Conservation (phyloP, 2,113 vertebrate genomes). For the Serilophus lunatus region DNA sequence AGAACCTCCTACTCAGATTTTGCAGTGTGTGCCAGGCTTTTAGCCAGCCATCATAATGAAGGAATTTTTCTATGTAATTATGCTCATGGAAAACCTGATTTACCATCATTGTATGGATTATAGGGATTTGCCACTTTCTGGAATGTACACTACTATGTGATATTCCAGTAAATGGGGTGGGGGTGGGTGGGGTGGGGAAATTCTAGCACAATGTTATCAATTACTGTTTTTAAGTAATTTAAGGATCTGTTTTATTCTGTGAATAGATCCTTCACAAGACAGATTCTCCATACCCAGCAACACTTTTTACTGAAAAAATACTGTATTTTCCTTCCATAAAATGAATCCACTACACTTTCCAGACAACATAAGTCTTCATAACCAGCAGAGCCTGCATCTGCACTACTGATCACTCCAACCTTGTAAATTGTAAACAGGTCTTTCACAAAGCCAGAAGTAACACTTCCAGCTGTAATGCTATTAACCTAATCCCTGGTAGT, state of each 20-base stretch:
- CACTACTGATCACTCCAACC: constrained; percentile 62
- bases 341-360: neutral
- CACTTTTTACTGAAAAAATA: neutral
- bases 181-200: neutral
- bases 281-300: constrained; percentile 20
- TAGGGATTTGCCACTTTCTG: neutral
- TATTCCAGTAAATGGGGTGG: neutral
- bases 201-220: neutral
- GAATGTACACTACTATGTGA: neutral
- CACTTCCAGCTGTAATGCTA: constrained; percentile 52
- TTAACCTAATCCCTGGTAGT: constrained; percentile 58
- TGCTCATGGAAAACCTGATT: neutral
- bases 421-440: constrained; percentile 48
- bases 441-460: constrained; percentile 50
- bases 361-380: constrained; percentile 23
- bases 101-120: neutral
- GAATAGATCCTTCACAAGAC: neutral
- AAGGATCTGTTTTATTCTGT: neutral
- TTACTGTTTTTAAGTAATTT: neutral
- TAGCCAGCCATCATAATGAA: accelerated
- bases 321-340: constrained; percentile 25
- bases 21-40: neutral
- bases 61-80: neutral
- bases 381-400: constrained; percentile 33
- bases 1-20: neutral